Base-by-base conservation (phyloP, 2,797 vertebrate genomes). In the Paedocypris micromegethes region DNA sequence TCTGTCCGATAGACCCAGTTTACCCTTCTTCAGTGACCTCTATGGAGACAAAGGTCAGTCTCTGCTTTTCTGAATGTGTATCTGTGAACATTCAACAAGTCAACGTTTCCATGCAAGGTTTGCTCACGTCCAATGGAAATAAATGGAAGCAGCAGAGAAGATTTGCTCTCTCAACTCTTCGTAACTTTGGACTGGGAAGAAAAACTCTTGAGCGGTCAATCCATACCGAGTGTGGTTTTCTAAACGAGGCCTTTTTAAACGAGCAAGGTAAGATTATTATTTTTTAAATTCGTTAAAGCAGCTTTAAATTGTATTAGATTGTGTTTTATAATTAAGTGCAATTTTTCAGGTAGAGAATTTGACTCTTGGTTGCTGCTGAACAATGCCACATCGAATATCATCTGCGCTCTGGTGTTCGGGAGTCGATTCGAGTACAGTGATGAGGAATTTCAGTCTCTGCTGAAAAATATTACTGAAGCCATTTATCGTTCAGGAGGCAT, bases 101-200 rank as follows among this genome's bases (percentile, higher is more conserved):
- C 39, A 43, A 2, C 4, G 2, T 54, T 55, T 40, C 48, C 3
- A 6, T 9, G 39, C 58, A 52, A 89, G 88, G 88, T 59, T 42
- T 88, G 65, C 5, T 77, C 37, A 0, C 65, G 5, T 77, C 83
- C 3, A 88, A 79, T 42, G 79, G 86, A 1, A 43, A 64, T 4
- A 55, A 0, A 0, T 88, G 88, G 90, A 82, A 63, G 49, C 74
- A 80, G 0, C 84, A 87, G 60, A 83, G 82, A 41, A 82, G 79
- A 66, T 91, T 90, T 77, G 79, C 86, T 2, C 77, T 89, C 41
- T 80, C 80, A 3, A 85, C 83, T 0, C 80, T 89, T 1, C 79
- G 78, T 45, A 86, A 87, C 72, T 87, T 88, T 55, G 82, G 86
- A 4, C 0, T 89, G 58, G 90, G 85, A 4, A 86, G 77, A 59